Conservation (phyloP, 2,797 vertebrate genomes). For the Helicolenus hilgendorfi region DNA sequence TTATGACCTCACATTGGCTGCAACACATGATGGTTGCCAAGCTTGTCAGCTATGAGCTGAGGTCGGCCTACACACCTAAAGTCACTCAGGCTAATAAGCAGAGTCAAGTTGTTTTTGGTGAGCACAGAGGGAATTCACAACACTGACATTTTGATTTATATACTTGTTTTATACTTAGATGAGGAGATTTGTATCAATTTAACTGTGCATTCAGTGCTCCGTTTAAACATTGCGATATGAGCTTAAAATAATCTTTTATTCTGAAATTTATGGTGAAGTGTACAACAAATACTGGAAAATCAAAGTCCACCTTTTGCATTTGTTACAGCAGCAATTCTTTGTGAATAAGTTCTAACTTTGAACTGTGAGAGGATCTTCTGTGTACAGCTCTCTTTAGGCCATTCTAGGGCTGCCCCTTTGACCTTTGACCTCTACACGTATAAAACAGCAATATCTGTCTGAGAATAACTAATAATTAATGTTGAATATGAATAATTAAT, state of each 20-base stretch:
- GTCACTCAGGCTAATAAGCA: background rate
- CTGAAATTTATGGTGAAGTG: no score
- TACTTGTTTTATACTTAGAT: background rate
- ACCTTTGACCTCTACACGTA: no score
- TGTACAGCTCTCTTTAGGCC: background rate
- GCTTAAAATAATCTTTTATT: no score
- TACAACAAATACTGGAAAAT: no score
- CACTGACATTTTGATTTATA: background rate
- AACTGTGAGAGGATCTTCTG: no score
- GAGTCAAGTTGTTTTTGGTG: background rate
- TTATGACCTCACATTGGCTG: background rate
- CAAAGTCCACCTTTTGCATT: background rate
- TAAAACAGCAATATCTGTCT: no score
- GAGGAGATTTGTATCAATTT: background rate
- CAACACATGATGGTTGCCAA: background rate
- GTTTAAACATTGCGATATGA: no score
- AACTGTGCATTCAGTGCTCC: no score
- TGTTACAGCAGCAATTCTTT: background rate
- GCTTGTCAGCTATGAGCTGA: background rate
- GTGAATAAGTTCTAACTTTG: no score
- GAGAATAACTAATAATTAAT: no score
- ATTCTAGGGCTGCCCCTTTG: no score
- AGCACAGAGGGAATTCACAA: background rate
- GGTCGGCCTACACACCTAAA: background rate
- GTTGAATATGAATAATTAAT: no score